Evolutionary conservation across 2,113 vertebrate genomes (phyloP), one percentile per base, ranked within the genome.

Genomic region (Petrocephalus zakoni): DNA sequence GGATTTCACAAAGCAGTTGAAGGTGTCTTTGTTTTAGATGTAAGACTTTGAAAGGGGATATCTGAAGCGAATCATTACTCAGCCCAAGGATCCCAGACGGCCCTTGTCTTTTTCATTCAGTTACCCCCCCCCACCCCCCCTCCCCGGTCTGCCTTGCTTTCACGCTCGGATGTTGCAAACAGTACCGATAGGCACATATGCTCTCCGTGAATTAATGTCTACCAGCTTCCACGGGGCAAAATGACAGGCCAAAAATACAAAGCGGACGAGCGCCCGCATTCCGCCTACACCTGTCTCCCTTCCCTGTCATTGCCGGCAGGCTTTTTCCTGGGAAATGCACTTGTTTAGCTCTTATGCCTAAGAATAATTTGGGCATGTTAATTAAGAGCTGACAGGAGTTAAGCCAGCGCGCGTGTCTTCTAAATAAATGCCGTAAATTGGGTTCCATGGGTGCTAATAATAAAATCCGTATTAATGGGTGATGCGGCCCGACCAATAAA

Each of bases 221-320:
- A 47, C 81, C 42, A 47, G 37, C 17, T 81, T 42, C 37, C 42
- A 46, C 15, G 46, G 81, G 46, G 37, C 46, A 83, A 83, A 83
- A 83, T 83, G 42, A 83, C 37, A 47, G 81, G 81, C 37, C 37
- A 83, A 83, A 83, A 83, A 83, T 83, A 83, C 37, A 83, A 83
- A 83, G 81, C 22, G 37, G 49, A 83, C 11, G 81, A 83, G 21
- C n/a, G 6, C 11, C 19, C 19, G 78, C 6, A 8, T 82, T 82
- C 37, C 21, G 13, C 37, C 81, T 42, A 83, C 81, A 83, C 81
- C 81, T 83, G 81, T 83, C 42, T 47, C 9, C 81, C 21, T 2
- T n/a, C 46, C 37, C 21, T 83, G 81, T 83, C 81, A 49, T 83
- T 4, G 21, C 46, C 5, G 19, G 0, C 8, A 22, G 37, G 21